phyloP scores from a whole-genome alignment of 1,140 invertebrate genomes.

The Eumeta japonica region DNA sequence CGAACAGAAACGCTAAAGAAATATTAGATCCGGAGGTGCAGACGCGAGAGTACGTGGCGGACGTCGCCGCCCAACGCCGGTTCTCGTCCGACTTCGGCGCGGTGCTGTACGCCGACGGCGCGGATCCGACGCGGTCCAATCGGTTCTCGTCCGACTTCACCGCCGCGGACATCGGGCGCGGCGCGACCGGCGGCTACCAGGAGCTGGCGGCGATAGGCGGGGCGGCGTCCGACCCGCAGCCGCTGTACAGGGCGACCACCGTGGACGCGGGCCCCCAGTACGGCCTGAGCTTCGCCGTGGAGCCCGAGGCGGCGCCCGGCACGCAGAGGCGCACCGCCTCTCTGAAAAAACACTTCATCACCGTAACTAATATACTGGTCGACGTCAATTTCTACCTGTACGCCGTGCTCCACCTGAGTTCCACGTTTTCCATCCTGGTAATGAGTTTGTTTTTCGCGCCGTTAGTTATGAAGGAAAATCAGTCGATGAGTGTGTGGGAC shows the following conservation, averaged over 20 bases:
- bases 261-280: slow-evolving; percentile 26
- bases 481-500: slow-evolving; percentile 41
- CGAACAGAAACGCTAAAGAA: slow-evolving; percentile 35
- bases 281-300: slow-evolving; percentile 28
- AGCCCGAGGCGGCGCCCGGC: slow-evolving; percentile 28
- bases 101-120: no score
- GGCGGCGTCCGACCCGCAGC: slow-evolving; percentile 30
- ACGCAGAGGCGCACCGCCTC: slow-evolving; percentile 40
- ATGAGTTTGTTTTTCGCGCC: slow-evolving; percentile 39
- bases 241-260: slow-evolving; percentile 50
- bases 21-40: slow-evolving; percentile 36
- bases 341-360: slow-evolving; percentile 47
- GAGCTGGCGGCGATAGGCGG: slow-evolving; percentile 42
- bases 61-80: slow-evolving; percentile 8
- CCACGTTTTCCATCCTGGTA: slow-evolving; percentile 39
- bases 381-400: slow-evolving; percentile 52
- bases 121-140: slow-evolving; percentile 3
- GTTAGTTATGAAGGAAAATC: slow-evolving; percentile 40
- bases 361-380: slow-evolving; percentile 37
- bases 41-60: slow-evolving; percentile 24
- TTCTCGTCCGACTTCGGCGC: slow-evolving; percentile 10
- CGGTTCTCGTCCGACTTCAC: slow-evolving; percentile 30
- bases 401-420: slow-evolving; percentile 37
- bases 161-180: slow-evolving; percentile 22
- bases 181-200: slow-evolving; percentile 30